Conservation (phyloP, 2,888 invertebrate genomes). For the Volucella inanis region DNA sequence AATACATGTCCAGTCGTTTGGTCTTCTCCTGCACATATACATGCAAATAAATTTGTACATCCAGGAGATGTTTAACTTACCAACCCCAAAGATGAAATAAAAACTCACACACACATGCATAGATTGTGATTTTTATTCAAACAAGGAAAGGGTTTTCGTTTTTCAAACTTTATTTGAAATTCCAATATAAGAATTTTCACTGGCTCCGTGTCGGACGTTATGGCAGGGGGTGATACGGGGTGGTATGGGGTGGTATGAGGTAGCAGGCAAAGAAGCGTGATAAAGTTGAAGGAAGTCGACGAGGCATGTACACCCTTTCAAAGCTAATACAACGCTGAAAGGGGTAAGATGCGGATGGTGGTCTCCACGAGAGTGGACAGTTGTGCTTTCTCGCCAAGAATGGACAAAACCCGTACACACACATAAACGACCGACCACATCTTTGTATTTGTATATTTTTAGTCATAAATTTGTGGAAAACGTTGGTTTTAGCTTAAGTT, state of each 20-base stretch:
- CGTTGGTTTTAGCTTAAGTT: constrained; percentile 66
- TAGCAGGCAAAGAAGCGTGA: constrained; percentile 40
- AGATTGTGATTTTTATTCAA: constrained; percentile 74
- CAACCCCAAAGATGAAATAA: constrained; percentile 27
- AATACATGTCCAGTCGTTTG: constrained; percentile 49
- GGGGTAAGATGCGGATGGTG: constrained; percentile 66
- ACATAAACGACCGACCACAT: constrained; percentile 70
- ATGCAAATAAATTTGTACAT: constrained; percentile 6
- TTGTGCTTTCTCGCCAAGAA: constrained; percentile 76
- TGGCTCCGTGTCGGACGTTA: constrained; percentile 56
- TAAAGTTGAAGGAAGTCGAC: constrained; percentile 57
- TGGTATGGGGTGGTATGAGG: constrained; percentile 1
- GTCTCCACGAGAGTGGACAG: constrained; percentile 70
- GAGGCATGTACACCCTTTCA: constrained; percentile 29
- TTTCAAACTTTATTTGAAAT: constrained; percentile 73
- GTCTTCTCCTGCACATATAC: constrained; percentile 35
- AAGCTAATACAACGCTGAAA: constrained; percentile 61
- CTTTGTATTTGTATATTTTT: constrained; percentile 76
- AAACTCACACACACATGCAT: constrained; percentile 57
- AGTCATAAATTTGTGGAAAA: constrained; percentile 71
- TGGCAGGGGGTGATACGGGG: not conserved
- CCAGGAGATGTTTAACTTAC: constrained; percentile 1
- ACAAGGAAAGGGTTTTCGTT: constrained; percentile 68
- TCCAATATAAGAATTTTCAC: constrained; percentile 72
- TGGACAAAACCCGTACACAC: constrained; percentile 73